Evolutionary conservation across 2,113 vertebrate genomes (phyloP), one percentile per base, ranked within the genome.

Genomic region (Manacus vitellinus): DNA sequence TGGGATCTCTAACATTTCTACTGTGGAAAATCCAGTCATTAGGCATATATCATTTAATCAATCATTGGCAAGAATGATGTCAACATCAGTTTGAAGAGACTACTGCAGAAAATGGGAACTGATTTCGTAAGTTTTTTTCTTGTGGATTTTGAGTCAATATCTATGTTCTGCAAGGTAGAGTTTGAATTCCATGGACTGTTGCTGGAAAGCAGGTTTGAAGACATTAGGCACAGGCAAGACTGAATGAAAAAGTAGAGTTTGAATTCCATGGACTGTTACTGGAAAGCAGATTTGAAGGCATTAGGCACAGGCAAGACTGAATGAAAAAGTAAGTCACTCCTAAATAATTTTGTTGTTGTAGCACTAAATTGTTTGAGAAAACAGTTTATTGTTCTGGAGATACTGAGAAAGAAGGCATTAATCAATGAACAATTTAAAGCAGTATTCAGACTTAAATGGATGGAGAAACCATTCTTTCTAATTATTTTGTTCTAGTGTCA

Each of bases 241-340:
- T 81, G 55, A 92, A 46, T 89, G 68, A 62, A 87, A 97, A 95
- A 97, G 94, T 94, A 94, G 35, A 35, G 35, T 35, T 35, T 35
- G 35, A 35, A 35, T 35, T 35, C 35, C 35, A 35, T 35, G 35
- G 35, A 35, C 35, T 35, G 35, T 35, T 35, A 35, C 35, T 35
- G 35, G 35, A 35, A 35, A 35, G 35, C 35, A 35, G 35, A 35
- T 35, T 35, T 35, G 35, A 35, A 35, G 35, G 35, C 35, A 35
- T 35, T 35, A 35, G 35, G 37, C 41, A 61, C 47, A 81, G 61
- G 41, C 74, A 91, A 44, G 43, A 35, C 39, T 81, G 55, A 92
- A 46, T 89, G 68, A 62, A 87, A 97, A 95, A 97, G 94, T 94
- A 94, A 96, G 86, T 94, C 49, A 65, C 35, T 84, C 49, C 92